Conservation (phyloP, 2,113 vertebrate genomes). For the Isichthys henryi region DNA sequence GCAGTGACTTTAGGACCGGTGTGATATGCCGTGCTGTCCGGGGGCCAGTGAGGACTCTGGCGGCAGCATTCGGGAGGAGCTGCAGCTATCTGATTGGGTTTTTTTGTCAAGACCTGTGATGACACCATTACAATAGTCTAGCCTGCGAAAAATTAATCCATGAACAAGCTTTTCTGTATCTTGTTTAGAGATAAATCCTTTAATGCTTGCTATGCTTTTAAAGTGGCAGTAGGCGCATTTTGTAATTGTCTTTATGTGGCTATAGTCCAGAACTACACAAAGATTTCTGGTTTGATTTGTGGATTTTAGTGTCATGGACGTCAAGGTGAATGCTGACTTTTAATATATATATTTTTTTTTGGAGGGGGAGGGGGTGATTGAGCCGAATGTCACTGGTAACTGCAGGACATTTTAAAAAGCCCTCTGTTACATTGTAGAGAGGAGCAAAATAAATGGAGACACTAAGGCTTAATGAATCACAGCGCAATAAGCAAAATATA, state of each 20-base stretch:
- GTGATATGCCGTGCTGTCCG: not conserved
- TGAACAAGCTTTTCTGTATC: not conserved
- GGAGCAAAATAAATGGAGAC: not conserved
- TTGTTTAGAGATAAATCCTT: not conserved
- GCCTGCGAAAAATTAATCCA: not conserved
- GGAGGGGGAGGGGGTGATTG: not conserved
- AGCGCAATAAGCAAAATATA: not conserved
- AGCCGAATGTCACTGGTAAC: not conserved
- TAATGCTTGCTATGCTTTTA: not conserved
- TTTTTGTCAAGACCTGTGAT: not conserved
- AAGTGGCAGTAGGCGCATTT: not conserved
- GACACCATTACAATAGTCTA: not conserved
- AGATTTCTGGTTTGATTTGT: not conserved
- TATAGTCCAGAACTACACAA: not conserved
- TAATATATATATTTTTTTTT: not conserved
- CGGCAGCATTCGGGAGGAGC: not conserved
- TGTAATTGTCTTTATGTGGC: not conserved
- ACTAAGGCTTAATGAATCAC: not conserved
- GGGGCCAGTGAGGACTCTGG: not conserved
- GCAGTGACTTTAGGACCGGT: not conserved
- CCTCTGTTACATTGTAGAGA: not conserved
- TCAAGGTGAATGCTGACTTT: not conserved
- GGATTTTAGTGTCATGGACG: not conserved
- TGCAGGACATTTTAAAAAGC: not conserved
- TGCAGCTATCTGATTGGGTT: not conserved